These are phyloP conservation scores for Castor canadensis DNA, from an alignment of 2,113 vertebrate genomes.

Conservation along the genomic window DNA sequence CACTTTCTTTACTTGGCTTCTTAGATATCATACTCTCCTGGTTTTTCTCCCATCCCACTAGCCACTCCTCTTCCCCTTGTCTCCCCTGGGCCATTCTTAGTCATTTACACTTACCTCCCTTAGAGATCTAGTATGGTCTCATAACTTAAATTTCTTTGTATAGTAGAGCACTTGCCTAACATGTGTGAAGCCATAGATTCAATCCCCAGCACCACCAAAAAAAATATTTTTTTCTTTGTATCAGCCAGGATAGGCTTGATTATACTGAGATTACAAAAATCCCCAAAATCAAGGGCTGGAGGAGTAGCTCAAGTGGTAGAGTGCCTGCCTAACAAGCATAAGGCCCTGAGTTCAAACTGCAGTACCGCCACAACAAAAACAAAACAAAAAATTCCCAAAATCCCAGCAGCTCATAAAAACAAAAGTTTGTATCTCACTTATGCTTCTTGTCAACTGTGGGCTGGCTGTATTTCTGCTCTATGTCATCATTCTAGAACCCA, in stretches of 20 bases:
- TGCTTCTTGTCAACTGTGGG: slow-evolving; percentile 10
- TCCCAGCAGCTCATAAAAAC: slow-evolving; percentile 15
- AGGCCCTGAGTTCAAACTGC: too few species aligned
- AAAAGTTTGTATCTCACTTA: background rate
- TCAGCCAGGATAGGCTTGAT: background rate
- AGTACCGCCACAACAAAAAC: too few species aligned
- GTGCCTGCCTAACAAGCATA: too few species aligned
- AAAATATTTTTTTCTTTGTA: background rate
- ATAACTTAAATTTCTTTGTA: background rate
- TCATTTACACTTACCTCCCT: background rate
- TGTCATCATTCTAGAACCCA: slow-evolving; percentile 17
- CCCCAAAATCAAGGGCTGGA: too few species aligned
- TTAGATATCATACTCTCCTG: background rate
- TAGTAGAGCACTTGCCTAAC: too few species aligned
- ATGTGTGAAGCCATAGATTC: too few species aligned
- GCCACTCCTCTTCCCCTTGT: background rate
- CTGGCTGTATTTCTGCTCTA: slow-evolving; percentile 42
- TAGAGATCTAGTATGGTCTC: background rate
- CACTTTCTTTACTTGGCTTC: slow-evolving; percentile 41
- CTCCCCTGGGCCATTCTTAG: background rate
- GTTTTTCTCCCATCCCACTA: background rate
- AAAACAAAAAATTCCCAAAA: too few species aligned
- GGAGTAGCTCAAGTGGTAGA: too few species aligned
- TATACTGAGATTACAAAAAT: background rate
- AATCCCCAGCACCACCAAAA: background rate